Conservation (phyloP, 2,888 invertebrate genomes). For the Andrena dorsata region DNA sequence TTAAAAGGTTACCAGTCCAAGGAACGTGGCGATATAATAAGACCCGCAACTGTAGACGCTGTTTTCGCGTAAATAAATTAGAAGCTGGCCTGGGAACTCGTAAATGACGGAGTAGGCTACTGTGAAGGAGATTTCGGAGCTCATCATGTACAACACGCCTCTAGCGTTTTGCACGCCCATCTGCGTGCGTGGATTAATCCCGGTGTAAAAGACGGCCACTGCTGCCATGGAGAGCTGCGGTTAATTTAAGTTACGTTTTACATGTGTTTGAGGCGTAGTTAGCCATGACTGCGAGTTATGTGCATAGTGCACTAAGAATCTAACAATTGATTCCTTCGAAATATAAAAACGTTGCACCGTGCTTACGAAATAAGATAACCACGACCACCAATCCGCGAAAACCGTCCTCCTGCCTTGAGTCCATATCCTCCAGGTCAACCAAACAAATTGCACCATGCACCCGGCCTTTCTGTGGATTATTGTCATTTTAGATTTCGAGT, state of each 20-base stretch:
- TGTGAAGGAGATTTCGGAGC: constrained; percentile 86
- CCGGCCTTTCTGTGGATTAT: constrained; percentile 76
- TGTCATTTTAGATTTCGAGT: neutral
- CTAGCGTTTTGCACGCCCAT: constrained; percentile 85
- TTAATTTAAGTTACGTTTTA: constrained; percentile 16
- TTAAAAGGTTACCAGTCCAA: constrained; percentile 71
- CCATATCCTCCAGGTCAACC: constrained; percentile 84
- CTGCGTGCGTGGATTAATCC: constrained; percentile 85
- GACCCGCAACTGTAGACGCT: constrained; percentile 85
- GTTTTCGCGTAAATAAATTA: constrained; percentile 85
- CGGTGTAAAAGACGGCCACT: constrained; percentile 85
- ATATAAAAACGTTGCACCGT: neutral
- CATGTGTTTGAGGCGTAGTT: neutral
- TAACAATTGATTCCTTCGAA: neutral
- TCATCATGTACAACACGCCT: constrained; percentile 86
- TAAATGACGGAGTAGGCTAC: constrained; percentile 86
- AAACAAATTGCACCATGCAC: constrained; percentile 84
- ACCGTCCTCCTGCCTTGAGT: constrained; percentile 83
- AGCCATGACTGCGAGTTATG: neutral
- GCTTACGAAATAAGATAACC: constrained; percentile 57
- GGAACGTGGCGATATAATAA: constrained; percentile 81
- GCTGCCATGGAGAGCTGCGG: constrained; percentile 84
- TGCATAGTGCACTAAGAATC: neutral
- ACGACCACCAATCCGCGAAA: constrained; percentile 50
- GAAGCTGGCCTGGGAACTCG: constrained; percentile 84